Base-by-base conservation (phyloP, 1,140 invertebrate genomes). In the Aphelenchoides fujianensis region DNA sequence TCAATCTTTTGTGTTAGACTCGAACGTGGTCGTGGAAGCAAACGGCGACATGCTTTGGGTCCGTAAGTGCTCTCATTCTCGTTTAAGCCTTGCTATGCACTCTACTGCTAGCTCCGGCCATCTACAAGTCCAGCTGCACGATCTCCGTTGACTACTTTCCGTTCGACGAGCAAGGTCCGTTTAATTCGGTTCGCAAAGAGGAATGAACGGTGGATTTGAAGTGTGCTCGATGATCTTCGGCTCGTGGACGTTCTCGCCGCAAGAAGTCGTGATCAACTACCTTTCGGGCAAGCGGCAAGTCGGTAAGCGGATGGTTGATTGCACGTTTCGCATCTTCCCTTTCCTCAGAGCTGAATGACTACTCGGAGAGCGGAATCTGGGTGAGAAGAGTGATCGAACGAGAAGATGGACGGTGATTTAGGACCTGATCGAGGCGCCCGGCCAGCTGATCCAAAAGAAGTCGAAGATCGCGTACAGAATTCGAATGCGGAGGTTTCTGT, bases 141-240 rank as follows among this genome's bases (percentile, higher is more conserved):
- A 95, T 95, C 74, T 85, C 89, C 74, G 88, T 98, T 0, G 92
- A 98, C 84, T 98, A 94, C 86, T 98, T 89, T 77, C 89, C 89
- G 23, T 89, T 90, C 81, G 89, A 89, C 91, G 96, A 73, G 37
- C 53, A 74, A 54, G 48, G 7, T 66, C 48, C 72, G 37, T n/a
- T n/a, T 32, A 73, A 73, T 70, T 34, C n/a, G 41, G 34, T 30
- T 57, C 37, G n/a, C 52, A 19, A 19, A 23, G 41, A 41, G 2
- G 7, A 31, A 70, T n/a, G 55, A 70, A 69, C 5, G n/a, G 7
- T 69, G 12, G n/a, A n/a, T n/a, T n/a, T 69, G 95, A 98, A 89
- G 93, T 91, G 0, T 98, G 95, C 85, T 92, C 97, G 72, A 96
- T 98, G 94, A 98, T 97, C 86, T 98, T 98, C 77, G 95, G 95